These are phyloP conservation scores for Rhagonycha fulva DNA, from an alignment of 2,888 invertebrate genomes.

Conservation along the genomic window DNA sequence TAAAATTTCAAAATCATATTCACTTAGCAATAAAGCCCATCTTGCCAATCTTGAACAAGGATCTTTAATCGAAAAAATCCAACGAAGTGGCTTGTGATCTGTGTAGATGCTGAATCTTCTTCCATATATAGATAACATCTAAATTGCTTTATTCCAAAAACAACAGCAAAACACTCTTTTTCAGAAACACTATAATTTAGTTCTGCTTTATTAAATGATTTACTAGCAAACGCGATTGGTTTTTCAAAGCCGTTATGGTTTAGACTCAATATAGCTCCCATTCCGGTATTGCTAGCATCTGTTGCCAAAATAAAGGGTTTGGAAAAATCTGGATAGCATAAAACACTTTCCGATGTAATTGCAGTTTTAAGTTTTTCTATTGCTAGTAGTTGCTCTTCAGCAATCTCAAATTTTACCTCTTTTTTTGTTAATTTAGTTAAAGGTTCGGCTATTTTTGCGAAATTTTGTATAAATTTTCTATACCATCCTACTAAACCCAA, in stretches of 20 bases:
- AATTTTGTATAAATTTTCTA: conserved; percentile 42
- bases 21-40: conserved; percentile 42
- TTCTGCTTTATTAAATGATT: conserved; percentile 44
- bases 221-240: conserved; percentile 45
- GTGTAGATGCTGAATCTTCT: no score
- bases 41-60: conserved; percentile 39
- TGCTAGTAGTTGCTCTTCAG: conserved; percentile 4
- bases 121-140: no score
- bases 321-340: conserved; percentile 33
- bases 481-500: conserved; percentile 45
- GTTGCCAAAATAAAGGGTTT: conserved; percentile 42
- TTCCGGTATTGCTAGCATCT: conserved; percentile 45
- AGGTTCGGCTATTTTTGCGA: conserved; percentile 36
- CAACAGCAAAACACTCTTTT: conserved; percentile 41
- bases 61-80: conserved; percentile 42
- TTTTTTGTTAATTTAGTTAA: conserved; percentile 36
- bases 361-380: conserved; percentile 21
- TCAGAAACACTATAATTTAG: conserved; percentile 46
- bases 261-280: not conserved
- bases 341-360: conserved; percentile 8
- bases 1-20: conserved; percentile 41
- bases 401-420: conserved; percentile 33
- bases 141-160: no score
- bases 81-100: conserved; percentile 39
- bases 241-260: conserved; percentile 34